These are phyloP conservation scores for Acrobasis suavella DNA, from an alignment of 2,888 invertebrate species.

Conservation along the genomic window DNA sequence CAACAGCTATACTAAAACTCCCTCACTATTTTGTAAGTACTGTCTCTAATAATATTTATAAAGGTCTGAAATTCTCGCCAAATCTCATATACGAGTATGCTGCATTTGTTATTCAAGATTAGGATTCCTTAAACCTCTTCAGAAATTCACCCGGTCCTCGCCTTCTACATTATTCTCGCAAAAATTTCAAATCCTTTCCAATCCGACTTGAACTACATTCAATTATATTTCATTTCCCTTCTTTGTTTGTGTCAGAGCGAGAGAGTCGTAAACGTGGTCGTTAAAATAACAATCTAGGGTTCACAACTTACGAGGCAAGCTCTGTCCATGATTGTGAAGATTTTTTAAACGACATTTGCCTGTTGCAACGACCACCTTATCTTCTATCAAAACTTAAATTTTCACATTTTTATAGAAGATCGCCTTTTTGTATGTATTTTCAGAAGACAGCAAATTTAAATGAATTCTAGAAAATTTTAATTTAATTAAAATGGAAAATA, in stretches of 20 bases:
- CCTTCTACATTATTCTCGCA: conserved; percentile 27
- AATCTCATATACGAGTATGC: background rate
- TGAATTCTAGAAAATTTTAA: too few species aligned
- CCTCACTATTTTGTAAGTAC: background rate
- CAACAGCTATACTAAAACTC: too few species aligned
- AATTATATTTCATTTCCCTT: conserved; percentile 41
- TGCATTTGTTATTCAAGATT: conserved; percentile 7
- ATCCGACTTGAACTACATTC: conserved; percentile 49
- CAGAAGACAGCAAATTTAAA: too few species aligned
- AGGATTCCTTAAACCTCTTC: background rate
- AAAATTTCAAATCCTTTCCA: conserved; percentile 54
- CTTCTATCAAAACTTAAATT: too few species aligned
- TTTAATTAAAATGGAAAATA: too few species aligned
- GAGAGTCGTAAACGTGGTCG: conserved; percentile 35
- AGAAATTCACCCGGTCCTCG: conserved; percentile 3
- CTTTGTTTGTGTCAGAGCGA: conserved; percentile 36
- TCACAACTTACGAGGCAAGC: too few species aligned
- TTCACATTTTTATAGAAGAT: too few species aligned
- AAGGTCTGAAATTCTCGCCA: background rate
- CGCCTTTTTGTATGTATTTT: too few species aligned
- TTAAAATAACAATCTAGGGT: too few species aligned
- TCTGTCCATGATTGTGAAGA: too few species aligned
- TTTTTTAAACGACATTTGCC: too few species aligned
- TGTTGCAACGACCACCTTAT: too few species aligned
- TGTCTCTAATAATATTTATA: background rate